Evolutionary conservation across 1,140 invertebrate species (phyloP).

Genomic region (Colletes latitarsis): DNA sequence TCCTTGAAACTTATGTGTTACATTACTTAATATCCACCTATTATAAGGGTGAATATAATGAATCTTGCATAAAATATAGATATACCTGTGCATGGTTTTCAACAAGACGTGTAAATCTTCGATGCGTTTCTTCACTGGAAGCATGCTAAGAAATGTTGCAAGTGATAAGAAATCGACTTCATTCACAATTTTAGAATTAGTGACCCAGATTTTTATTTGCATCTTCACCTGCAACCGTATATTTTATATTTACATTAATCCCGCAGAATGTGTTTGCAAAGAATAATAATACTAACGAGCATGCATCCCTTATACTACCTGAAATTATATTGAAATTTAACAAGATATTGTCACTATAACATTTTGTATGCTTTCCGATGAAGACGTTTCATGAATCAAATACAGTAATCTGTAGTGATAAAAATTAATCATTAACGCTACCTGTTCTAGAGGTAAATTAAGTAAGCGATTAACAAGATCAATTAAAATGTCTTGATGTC

Average conservation of each 20-base stretch:
- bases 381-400: not conserved
- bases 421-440: slow-evolving; percentile 53
- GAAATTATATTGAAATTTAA: not conserved
- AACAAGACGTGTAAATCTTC: slow-evolving; percentile 76
- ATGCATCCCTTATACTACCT: not conserved
- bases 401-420: not conserved
- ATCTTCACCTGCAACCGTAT: slow-evolving; percentile 73
- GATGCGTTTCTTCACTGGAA: slow-evolving; percentile 74
- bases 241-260: slow-evolving; percentile 44
- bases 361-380: slow-evolving; percentile 1
- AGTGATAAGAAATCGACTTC: slow-evolving; percentile 77
- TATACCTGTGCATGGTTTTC: slow-evolving; percentile 78
- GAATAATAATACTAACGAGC: not conserved
- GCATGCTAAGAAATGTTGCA: slow-evolving; percentile 76
- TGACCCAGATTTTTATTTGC: slow-evolving; percentile 77
- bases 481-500: slow-evolving; percentile 72
- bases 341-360: not conserved
- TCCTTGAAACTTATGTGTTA: slow-evolving; percentile 41
- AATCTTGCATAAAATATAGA: slow-evolving; percentile 25
- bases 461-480: slow-evolving; percentile 75
- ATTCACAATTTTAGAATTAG: slow-evolving; percentile 70
- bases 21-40: slow-evolving; percentile 52
- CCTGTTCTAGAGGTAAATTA: slow-evolving; percentile 74
- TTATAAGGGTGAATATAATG: slow-evolving; percentile 29
- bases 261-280: not conserved